phyloP scores from a whole-genome alignment of 2,888 invertebrate species.

The Xestoiulus laeticollis region DNA sequence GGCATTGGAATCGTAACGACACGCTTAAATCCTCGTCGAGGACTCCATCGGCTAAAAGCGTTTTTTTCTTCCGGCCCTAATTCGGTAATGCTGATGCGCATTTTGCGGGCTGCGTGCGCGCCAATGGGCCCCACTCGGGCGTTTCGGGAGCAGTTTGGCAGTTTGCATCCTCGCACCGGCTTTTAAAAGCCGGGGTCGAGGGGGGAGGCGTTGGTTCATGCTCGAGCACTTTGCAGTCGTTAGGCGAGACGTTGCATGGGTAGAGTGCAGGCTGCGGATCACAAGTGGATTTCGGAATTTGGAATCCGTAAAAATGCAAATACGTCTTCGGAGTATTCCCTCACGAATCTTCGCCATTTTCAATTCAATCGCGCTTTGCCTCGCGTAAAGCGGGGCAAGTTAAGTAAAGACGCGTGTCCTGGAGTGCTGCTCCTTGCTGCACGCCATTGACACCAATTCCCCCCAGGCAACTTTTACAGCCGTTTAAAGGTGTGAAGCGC shows the following conservation, averaged over 20 bases:
- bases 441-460: constrained; percentile 9
- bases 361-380: not conserved
- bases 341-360: not conserved
- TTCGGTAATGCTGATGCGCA: constrained; percentile 9
- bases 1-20: not conserved
- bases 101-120: not conserved
- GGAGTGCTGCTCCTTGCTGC: constrained; percentile 9
- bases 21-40: not conserved
- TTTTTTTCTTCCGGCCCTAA: not conserved
- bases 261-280: not conserved
- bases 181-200: not conserved
- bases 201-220: not conserved
- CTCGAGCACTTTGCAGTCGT: not conserved
- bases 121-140: constrained; percentile 9
- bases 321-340: not conserved
- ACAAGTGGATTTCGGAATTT: constrained; percentile 9
- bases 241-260: not conserved
- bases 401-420: not conserved
- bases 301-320: constrained; percentile 9
- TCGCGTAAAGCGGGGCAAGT: not conserved
- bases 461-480: constrained; percentile 1
- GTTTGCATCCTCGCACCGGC: not conserved
- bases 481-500: constrained; percentile 9
- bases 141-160: constrained; percentile 1
- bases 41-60: not conserved